phyloP scores from a whole-genome alignment of 2,113 vertebrate species.

The Poicephalus meyeri region DNA sequence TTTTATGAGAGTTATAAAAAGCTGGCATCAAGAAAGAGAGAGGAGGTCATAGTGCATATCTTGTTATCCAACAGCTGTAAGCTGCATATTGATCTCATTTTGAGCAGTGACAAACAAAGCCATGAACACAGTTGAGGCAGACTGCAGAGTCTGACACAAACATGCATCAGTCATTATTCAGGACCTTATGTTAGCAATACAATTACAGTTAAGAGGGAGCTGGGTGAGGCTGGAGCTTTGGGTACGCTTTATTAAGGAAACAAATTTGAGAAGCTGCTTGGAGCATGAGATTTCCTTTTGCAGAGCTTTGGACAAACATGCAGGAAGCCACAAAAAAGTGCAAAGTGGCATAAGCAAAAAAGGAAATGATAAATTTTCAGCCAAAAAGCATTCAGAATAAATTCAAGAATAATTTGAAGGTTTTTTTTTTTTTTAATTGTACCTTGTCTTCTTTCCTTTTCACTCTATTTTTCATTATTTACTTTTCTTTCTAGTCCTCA shows the following conservation, averaged over 20 bases:
- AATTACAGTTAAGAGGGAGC: not conserved
- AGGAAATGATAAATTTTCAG: not conserved
- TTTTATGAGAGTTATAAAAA: not conserved
- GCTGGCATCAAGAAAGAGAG: not conserved
- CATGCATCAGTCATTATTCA: not conserved
- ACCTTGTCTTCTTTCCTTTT: not conserved
- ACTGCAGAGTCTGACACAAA: not conserved
- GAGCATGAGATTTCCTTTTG: not conserved
- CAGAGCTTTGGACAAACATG: not conserved
- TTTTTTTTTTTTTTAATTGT: not conserved
- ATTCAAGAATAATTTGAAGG: not conserved
- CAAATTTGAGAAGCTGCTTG: not conserved
- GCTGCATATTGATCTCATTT: not conserved
- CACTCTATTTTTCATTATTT: rapidly evolving
- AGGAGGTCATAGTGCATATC: not conserved
- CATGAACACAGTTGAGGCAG: not conserved
- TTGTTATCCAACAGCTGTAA: not conserved
- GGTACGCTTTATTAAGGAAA: not conserved
- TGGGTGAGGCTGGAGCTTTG: not conserved
- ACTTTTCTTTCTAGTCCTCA: not conserved
- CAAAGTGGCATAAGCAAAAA: not conserved
- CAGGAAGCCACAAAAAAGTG: not conserved
- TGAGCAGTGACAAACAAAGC: not conserved
- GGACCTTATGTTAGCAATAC: not conserved
- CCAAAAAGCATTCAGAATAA: not conserved